Evolutionary conservation across 2,888 invertebrate genomes (phyloP).

Genomic region (Epinotia ramella): DNA sequence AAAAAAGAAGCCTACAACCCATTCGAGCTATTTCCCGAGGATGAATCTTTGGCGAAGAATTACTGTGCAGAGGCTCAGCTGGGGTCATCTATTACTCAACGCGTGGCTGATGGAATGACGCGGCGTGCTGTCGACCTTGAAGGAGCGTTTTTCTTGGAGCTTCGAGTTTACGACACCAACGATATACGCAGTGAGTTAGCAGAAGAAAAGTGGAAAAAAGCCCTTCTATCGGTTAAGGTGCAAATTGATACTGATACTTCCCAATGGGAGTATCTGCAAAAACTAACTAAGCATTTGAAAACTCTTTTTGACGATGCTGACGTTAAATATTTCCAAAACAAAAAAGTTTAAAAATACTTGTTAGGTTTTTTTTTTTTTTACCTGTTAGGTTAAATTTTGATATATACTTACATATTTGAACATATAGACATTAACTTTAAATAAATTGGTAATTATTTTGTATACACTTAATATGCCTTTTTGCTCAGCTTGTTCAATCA

Average conservation of each 20-base stretch:
- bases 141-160: constrained; percentile 11
- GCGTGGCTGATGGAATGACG: neutral
- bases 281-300: constrained; percentile 2
- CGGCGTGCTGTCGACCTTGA: neutral
- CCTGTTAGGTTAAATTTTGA: no score
- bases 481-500: neutral
- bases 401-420: no score
- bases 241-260: constrained; percentile 9
- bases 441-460: no score
- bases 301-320: neutral
- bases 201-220: neutral
- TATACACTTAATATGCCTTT: neutral
- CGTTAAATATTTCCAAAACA: neutral
- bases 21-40: constrained; percentile 4
- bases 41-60: neutral
- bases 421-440: no score
- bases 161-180: constrained; percentile 7
- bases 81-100: neutral
- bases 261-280: constrained; percentile 1
- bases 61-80: neutral
- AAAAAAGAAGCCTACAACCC: neutral
- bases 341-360: no score
- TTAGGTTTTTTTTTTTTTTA: no score
- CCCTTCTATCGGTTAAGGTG: neutral
- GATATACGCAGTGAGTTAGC: constrained; percentile 12